phyloP scores from a whole-genome alignment of 2,113 vertebrate genomes.

The Stegastes partitus region DNA sequence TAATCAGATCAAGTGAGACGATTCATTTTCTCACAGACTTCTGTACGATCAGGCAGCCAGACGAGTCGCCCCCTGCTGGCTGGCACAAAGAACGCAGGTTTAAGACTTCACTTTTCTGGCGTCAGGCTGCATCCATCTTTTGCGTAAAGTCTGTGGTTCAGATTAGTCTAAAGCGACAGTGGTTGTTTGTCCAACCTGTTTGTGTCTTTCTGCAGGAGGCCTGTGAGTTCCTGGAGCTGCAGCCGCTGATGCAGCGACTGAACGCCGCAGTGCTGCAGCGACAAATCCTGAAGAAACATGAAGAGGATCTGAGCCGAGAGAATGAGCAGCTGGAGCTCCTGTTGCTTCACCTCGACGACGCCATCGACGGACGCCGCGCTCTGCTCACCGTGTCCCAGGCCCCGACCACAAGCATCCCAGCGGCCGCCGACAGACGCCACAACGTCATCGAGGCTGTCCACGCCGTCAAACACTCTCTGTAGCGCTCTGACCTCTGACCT shows the following conservation, averaged over 20 bases:
- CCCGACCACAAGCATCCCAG: accelerated
- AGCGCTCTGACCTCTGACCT: no score
- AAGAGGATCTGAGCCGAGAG: slow-evolving; percentile 6
- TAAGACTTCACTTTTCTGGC: no score
- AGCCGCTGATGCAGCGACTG: background rate
- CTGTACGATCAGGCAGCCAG: no score
- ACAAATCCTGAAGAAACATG: background rate
- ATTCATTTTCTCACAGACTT: no score
- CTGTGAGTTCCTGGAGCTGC: background rate
- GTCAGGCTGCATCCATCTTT: no score
- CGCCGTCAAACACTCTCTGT: background rate
- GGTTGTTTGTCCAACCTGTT: no score
- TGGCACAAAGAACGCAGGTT: no score
- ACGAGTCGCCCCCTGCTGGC: no score
- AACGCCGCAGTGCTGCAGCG: background rate
- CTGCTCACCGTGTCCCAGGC: background rate
- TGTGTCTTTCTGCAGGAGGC: slow-evolving; percentile 1
- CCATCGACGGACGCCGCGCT: background rate
- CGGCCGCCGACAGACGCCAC: background rate
- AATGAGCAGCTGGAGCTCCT: slow-evolving; percentile 43
- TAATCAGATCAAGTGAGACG: no score
- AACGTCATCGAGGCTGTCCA: slow-evolving; percentile 3
- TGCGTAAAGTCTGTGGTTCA: no score
- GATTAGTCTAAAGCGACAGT: no score
- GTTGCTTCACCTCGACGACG: slow-evolving; percentile 1